Evolutionary conservation across 2,888 invertebrate genomes (phyloP).

Genomic region (Torymus auratus): DNA sequence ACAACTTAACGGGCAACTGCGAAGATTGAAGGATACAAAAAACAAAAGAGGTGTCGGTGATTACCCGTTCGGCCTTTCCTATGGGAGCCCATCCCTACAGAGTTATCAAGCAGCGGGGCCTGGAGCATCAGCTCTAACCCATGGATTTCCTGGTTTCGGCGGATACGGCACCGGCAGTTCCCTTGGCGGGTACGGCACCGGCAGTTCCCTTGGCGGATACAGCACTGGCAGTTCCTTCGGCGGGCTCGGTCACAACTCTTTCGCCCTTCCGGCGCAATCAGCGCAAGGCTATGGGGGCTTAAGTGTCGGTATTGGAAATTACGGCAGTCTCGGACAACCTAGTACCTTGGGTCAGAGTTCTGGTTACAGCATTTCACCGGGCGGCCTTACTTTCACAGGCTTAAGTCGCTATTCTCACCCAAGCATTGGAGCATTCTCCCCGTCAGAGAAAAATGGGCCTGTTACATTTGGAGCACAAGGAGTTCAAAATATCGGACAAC

Average conservation of each 20-base stretch:
- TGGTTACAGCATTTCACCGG: slow-evolving; percentile 5
- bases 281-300: not conserved
- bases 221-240: no score
- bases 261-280: slow-evolving; percentile 6
- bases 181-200: slow-evolving; percentile 47
- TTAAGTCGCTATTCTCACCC: slow-evolving; percentile 59
- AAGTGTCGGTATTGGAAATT: slow-evolving; percentile 19
- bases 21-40: slow-evolving; percentile 64
- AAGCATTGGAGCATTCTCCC: slow-evolving; percentile 60
- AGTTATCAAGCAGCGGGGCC: slow-evolving; percentile 20
- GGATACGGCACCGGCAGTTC: slow-evolving; percentile 33
- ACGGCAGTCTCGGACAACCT: slow-evolving; percentile 40
- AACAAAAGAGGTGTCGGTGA: slow-evolving; percentile 72
- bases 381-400: slow-evolving; percentile 24
- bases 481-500: not conserved
- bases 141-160: slow-evolving; percentile 50
- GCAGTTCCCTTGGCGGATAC: no score
- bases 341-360: slow-evolving; percentile 55
- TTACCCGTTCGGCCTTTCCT: slow-evolving; percentile 58
- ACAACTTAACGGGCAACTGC: slow-evolving; percentile 59
- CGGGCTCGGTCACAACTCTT: not conserved
- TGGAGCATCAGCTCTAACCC: not conserved
- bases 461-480: slow-evolving; percentile 66
- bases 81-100: slow-evolving; percentile 36
- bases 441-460: slow-evolving; percentile 70